Evolutionary conservation across 2,113 vertebrate species (phyloP).

Genomic region (Dromaius novaehollandiae): DNA sequence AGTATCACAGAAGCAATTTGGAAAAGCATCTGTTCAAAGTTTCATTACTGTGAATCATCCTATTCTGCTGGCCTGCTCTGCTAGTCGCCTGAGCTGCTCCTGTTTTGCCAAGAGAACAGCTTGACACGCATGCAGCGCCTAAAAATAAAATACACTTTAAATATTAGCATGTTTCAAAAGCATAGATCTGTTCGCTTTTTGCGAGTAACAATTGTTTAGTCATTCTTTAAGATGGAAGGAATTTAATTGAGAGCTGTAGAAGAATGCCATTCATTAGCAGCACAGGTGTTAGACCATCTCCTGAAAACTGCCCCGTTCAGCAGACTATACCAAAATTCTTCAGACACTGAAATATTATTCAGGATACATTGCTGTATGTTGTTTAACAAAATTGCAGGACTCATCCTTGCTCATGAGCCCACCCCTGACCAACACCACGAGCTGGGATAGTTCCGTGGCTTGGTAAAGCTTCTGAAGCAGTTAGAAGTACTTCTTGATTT

Average conservation of each 20-base stretch:
- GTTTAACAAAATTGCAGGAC: background rate
- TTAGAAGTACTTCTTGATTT: background rate
- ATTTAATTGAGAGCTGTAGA: background rate
- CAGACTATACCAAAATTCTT: background rate
- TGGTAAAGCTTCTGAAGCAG: background rate
- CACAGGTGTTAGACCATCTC: slow-evolving; percentile 36
- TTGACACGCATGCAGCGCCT: background rate
- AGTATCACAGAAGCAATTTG: slow-evolving; percentile 33
- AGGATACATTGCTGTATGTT: accelerated
- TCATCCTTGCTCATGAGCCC: background rate
- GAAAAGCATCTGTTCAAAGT: slow-evolving; percentile 19
- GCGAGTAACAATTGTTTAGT: background rate
- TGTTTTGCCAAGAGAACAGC: slow-evolving; percentile 24
- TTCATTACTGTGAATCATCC: slow-evolving; percentile 41
- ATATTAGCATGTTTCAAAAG: background rate
- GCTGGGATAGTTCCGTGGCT: background rate
- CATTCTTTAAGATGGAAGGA: background rate
- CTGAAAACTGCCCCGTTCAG: background rate
- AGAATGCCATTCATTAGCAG: slow-evolving; percentile 35
- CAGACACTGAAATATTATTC: background rate
- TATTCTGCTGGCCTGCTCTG: background rate
- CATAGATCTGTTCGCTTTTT: background rate
- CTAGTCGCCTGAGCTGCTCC: slow-evolving; percentile 10
- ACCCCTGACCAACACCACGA: background rate
- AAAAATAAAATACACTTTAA: slow-evolving; percentile 29